These are phyloP conservation scores for Octonoba sinensis DNA, from an alignment of 2,888 invertebrate genomes.

Conservation along the genomic window DNA sequence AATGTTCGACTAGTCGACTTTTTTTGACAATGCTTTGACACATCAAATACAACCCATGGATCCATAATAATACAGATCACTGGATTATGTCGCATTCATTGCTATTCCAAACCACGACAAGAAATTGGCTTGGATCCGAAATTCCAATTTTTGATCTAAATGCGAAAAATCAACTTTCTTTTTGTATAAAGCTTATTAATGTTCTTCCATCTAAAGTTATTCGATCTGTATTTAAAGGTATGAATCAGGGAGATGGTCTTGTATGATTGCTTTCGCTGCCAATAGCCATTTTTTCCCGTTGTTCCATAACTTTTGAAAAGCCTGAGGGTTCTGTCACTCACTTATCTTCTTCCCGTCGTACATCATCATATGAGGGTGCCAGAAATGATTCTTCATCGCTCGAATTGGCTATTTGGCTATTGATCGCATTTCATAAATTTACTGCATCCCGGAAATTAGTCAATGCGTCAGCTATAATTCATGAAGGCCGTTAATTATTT, in stretches of 20 bases:
- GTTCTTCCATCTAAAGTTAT: slow-evolving; percentile 39
- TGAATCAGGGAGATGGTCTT: slow-evolving; percentile 19
- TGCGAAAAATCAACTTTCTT: slow-evolving; percentile 48
- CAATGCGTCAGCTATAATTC: no score
- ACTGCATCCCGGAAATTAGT: no score
- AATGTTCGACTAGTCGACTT: no score
- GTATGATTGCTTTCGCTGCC: slow-evolving; percentile 25
- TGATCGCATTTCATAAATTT: no score
- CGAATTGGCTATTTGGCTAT: no score
- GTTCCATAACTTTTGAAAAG: slow-evolving; percentile 13
- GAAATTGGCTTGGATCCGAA: slow-evolving; percentile 11
- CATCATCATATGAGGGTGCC: no score
- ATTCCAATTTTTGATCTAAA: slow-evolving; percentile 31
- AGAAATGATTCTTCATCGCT: no score
- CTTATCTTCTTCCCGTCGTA: slow-evolving; percentile 31
- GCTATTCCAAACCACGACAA: slow-evolving; percentile 39
- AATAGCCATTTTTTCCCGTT: slow-evolving; percentile 27
- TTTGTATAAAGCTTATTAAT: slow-evolving; percentile 34
- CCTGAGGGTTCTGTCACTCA: slow-evolving; percentile 24
- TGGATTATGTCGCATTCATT: slow-evolving; percentile 39
- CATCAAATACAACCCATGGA: no score
- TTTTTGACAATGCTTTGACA: no score
- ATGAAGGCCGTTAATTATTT: no score
- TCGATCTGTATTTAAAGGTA: slow-evolving; percentile 54
- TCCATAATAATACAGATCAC: slow-evolving; percentile 6